Base-by-base conservation (phyloP, 2,888 invertebrate genomes). In the Heterodera filipjevi region DNA sequence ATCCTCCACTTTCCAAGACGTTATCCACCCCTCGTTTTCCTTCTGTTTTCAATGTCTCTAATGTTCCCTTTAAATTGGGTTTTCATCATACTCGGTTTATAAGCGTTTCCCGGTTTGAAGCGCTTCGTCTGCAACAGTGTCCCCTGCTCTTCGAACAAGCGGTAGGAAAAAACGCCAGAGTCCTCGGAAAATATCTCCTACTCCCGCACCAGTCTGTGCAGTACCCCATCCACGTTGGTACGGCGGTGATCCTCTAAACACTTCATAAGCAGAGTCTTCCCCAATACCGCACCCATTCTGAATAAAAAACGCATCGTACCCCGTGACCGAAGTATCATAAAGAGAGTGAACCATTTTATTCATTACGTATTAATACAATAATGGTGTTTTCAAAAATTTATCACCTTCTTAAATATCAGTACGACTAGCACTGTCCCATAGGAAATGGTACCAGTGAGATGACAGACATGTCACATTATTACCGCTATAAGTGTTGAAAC, bases 321-420 rank as follows among this genome's bases (percentile, higher is more conserved):
- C 71, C 46, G 46, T 19, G 71, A 71, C 33, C 71, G 70, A n/a
- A 27, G 77, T n/a, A 30, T 77, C 70, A 71, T 71, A 77, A 30
- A 77, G 30, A 59, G 71, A 16, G 46, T 72, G 44, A n/a, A 72
- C 72, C 53, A 32, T 74, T 74, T 72, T 35, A 35, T 33, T 19
- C 3, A 14, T n/a, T 27, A 6, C 8, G 19, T n/a, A 71, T 6
- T 30, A 33, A 71, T 5, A 33, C 16, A 71, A 33, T 14, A 71
- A 33, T 59, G 59, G 8, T 59, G 59, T n/a, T 59, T 59, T 59
- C 59, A 73, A 33, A 46, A 59, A 27, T 59, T 59, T 59, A 59
- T 59, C 59, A 59, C 59, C 27, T 59, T 59, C 59, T 59, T 59
- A 59, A 59, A 59, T 59, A 59, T 59, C 59, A 59, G 8, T 59